These are phyloP conservation scores for Acanthopagrus latus DNA, from an alignment of 2,797 vertebrate species.

Conservation along the genomic window DNA sequence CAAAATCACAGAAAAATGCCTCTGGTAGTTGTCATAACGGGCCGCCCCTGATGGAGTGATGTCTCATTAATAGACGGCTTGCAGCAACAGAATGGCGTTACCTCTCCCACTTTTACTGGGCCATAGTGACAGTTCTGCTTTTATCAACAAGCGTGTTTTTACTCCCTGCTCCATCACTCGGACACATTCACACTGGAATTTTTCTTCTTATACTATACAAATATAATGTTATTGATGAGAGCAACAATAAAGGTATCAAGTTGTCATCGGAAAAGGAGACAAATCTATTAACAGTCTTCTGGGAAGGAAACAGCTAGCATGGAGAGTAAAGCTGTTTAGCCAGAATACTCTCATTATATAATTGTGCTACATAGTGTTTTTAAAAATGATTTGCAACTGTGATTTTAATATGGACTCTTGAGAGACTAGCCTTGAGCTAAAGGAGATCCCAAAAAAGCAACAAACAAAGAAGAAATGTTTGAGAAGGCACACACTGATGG, in stretches of 20 bases:
- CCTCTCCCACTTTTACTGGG: conserved; percentile 66
- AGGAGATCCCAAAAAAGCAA: not conserved
- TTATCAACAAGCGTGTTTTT: conserved; percentile 49
- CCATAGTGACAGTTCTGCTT: conserved; percentile 63
- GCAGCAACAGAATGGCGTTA: conserved; percentile 71
- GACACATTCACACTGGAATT: conserved; percentile 5
- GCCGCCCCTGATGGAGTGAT: conserved; percentile 72
- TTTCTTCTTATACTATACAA: not conserved
- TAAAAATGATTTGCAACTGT: not conserved
- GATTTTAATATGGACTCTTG: not conserved
- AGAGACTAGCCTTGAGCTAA: not conserved
- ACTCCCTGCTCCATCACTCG: not conserved
- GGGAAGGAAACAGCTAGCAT: not conserved
- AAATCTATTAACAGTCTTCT: not conserved
- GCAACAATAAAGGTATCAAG: not conserved
- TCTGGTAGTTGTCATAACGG: conserved; percentile 77
- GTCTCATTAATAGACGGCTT: conserved; percentile 77
- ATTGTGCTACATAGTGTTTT: not conserved
- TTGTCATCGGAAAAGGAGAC: not conserved
- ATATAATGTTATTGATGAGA: not conserved
- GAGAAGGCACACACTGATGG: not conserved
- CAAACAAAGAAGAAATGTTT: not conserved
- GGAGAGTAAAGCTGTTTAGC: not conserved
- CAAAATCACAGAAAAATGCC: conserved; percentile 54
- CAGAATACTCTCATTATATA: not conserved